Conservation (phyloP, 2,113 vertebrate genomes). For the Rostratula benghalensis region DNA sequence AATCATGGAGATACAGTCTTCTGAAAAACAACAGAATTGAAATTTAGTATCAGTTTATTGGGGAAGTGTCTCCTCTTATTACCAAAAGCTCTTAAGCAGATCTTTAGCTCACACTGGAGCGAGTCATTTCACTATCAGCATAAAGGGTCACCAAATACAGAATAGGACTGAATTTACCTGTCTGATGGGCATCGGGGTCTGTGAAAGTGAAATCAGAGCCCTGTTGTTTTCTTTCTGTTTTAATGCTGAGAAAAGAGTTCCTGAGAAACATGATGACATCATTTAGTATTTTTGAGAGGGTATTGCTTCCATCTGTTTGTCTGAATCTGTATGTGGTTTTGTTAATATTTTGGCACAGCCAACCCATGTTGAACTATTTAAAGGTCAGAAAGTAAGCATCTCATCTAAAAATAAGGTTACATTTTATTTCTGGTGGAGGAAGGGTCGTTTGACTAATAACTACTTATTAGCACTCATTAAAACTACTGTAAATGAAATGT, state of each 20-base stretch:
- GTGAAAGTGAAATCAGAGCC: slow-evolving; percentile 14
- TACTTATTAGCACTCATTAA: slow-evolving; percentile 51
- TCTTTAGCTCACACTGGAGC: not conserved
- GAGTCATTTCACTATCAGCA: not conserved
- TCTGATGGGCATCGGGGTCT: not conserved
- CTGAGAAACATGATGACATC: not conserved
- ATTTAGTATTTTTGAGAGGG: slow-evolving; percentile 33
- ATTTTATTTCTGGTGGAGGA: slow-evolving; percentile 66
- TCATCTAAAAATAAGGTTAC: slow-evolving; percentile 57
- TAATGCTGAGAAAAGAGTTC: not conserved
- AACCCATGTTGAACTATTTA: slow-evolving; percentile 24
- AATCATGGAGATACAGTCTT: not conserved
- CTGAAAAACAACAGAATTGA: not conserved
- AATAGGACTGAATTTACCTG: not conserved
- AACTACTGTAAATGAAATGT: slow-evolving; percentile 67
- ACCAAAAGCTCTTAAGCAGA: not conserved
- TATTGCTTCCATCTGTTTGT: slow-evolving; percentile 34
- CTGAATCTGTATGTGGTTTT: slow-evolving; percentile 56
- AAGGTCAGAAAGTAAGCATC: slow-evolving; percentile 57
- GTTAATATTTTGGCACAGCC: slow-evolving; percentile 14
- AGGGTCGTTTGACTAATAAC: slow-evolving; percentile 46
- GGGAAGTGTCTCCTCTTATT: not conserved
- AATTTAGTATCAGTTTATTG: not conserved
- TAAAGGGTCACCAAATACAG: not conserved
- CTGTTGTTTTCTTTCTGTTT: slow-evolving; percentile 33